These are phyloP conservation scores for Drosophila meridiana DNA, from an alignment of 2,888 invertebrate genomes.

Conservation along the genomic window DNA sequence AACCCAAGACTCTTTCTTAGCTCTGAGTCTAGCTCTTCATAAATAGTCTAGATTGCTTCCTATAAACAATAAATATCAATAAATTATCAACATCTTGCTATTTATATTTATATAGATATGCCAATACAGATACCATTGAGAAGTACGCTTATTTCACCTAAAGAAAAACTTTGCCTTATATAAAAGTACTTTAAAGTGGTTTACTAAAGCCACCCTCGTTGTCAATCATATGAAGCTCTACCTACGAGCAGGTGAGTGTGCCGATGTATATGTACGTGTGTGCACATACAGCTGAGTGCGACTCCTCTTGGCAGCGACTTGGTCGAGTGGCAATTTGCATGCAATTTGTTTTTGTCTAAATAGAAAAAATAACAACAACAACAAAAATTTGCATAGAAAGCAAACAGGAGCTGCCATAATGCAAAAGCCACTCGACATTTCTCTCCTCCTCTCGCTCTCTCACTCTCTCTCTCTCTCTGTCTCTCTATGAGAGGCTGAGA, in stretches of 20 bases:
- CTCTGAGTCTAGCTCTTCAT: not conserved
- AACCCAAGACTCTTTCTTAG: not conserved
- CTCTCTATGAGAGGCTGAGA: constrained; percentile 46
- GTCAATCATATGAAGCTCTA: constrained; percentile 33
- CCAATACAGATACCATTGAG: not conserved
- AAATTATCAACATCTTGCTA: not conserved
- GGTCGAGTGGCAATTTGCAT: constrained; percentile 78
- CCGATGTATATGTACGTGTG: constrained; percentile 16
- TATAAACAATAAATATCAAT: not conserved
- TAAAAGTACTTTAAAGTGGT: not conserved
- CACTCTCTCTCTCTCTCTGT: not conserved
- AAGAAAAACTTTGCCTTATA: not conserved
- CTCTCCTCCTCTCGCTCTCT: not conserved
- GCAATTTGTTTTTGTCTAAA: constrained; percentile 73
- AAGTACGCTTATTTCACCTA: too few species aligned
- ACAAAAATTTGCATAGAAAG: constrained; percentile 62
- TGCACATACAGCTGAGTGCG: constrained; percentile 39
- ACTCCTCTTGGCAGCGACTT: constrained; percentile 56
- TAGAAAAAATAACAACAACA: constrained; percentile 25
- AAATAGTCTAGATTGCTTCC: not conserved
- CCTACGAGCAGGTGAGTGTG: constrained; percentile 8
- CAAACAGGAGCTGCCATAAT: constrained; percentile 59
- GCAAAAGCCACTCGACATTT: constrained; percentile 56
- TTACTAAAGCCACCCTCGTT: constrained; percentile 42
- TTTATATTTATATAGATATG: not conserved